Evolutionary conservation across 1,140 invertebrate species (phyloP).

Genomic region (Trichomalopsis sarcophagae): DNA sequence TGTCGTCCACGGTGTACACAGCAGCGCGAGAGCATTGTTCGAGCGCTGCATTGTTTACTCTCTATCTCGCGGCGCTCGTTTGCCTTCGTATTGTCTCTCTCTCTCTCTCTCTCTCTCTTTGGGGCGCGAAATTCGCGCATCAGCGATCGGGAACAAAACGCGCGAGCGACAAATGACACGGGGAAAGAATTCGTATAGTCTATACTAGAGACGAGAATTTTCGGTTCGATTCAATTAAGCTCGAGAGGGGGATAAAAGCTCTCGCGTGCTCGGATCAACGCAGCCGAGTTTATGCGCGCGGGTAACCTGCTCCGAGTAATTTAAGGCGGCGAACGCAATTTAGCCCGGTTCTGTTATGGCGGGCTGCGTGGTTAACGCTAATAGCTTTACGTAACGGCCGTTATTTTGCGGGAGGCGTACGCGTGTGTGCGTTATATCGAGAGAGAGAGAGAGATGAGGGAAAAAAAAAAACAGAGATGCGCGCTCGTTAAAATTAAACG

Average conservation of each 20-base stretch:
- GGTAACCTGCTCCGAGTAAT: not conserved
- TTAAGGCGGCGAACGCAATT: not conserved
- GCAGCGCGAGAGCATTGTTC: slow-evolving; percentile 19
- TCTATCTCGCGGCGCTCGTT: not conserved
- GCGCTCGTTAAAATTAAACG: not conserved
- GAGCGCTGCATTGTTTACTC: slow-evolving; percentile 52
- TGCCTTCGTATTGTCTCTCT: not conserved
- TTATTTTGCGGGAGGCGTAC: not conserved
- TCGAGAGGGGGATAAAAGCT: not conserved
- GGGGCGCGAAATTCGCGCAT: not conserved
- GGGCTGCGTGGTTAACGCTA: not conserved
- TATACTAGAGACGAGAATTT: too few species aligned
- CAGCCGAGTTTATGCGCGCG: not conserved
- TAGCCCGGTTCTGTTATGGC: not conserved
- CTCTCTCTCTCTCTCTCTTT: too few species aligned
- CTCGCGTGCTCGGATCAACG: not conserved
- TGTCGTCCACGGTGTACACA: slow-evolving; percentile 41
- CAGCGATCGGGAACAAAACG: not conserved
- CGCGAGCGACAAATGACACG: not conserved
- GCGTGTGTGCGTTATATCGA: not conserved
- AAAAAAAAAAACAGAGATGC: not conserved
- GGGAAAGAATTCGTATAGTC: not conserved
- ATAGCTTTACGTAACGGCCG: slow-evolving; percentile 10
- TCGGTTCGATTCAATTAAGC: not conserved
- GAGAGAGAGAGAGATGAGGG: not conserved